A percentile compares a stretch with the other conserved stretches of the same genome.
Evolutionary conservation across 2,113 vertebrate genomes (phyloP).

Genomic region (Mirounga angustirostris): DNA sequence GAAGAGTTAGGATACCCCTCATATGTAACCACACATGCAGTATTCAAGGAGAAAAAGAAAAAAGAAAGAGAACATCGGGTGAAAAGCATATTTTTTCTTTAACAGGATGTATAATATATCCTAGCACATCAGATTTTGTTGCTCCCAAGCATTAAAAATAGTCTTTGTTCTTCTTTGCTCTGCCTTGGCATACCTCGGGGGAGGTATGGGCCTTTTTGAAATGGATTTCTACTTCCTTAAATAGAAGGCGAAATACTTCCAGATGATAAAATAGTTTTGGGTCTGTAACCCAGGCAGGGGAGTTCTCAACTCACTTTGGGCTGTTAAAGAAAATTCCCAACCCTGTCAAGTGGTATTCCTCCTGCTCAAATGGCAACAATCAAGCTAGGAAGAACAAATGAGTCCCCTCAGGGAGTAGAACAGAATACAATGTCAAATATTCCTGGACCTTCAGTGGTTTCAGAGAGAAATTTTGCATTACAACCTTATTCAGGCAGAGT

Average conservation of each 20-base stretch:
- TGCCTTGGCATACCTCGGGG: neutral
- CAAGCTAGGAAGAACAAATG: constrained; percentile 54
- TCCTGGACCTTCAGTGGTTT: neutral
- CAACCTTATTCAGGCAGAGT: neutral
- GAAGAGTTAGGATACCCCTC: neutral
- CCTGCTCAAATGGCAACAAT: constrained; percentile 5
- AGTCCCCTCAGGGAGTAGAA: neutral
- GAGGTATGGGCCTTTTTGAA: neutral
- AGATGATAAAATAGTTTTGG: constrained; percentile 72
- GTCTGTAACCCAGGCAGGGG: constrained; percentile 33
- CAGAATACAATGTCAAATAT: constrained; percentile 51
- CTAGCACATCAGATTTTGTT: neutral
- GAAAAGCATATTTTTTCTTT: neutral
- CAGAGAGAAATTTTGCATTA: constrained; percentile 40
- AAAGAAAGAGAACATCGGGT: neutral
- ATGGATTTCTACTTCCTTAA: constrained; percentile 52
- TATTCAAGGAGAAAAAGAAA: constrained; percentile 8
- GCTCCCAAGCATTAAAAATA: neutral
- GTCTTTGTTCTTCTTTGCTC: constrained; percentile 63
- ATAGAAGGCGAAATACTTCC: constrained; percentile 63
- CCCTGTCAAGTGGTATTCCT: neutral
- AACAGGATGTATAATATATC: neutral
- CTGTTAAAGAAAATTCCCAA: constrained; percentile 57
- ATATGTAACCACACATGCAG: neutral
- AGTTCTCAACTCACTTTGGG: constrained; percentile 3